These are phyloP conservation scores for Apodemia duryi DNA, from an alignment of 2,888 invertebrate genomes.

Conservation along the genomic window DNA sequence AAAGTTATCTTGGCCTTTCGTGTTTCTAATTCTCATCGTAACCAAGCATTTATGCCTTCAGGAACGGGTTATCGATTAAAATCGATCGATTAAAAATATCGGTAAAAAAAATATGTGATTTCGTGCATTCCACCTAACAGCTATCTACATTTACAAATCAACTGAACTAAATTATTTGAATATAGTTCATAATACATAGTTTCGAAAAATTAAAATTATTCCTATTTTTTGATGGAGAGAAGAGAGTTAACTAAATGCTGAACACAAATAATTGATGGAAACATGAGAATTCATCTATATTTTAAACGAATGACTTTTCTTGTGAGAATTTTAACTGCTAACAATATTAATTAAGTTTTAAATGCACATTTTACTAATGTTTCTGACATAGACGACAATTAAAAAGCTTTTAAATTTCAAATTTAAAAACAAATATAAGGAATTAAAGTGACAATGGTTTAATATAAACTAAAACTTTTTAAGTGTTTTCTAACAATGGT, in stretches of 20 bases:
- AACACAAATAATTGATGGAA: background rate
- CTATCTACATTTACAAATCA: too few species aligned
- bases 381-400: slow-evolving; percentile 49
- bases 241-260: too few species aligned
- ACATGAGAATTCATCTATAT: background rate
- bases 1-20: too few species aligned
- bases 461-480: background rate
- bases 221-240: too few species aligned
- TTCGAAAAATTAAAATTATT: background rate
- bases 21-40: too few species aligned
- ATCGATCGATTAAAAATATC: too few species aligned
- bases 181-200: too few species aligned
- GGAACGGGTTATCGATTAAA: too few species aligned
- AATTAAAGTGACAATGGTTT: background rate
- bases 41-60: too few species aligned
- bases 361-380: slow-evolving; percentile 57
- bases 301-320: slow-evolving; percentile 30
- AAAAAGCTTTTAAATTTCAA: slow-evolving; percentile 38
- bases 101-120: too few species aligned
- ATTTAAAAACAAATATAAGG: slow-evolving; percentile 31
- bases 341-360: slow-evolving; percentile 51
- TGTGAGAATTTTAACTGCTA: slow-evolving; percentile 49
- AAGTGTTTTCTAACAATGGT: background rate
- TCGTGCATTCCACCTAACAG: too few species aligned
- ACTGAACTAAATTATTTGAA: too few species aligned